Percentiles rank a stretch among this genome's conserved stretches.
phyloP scores from a whole-genome alignment of 2,888 invertebrate species.

The Drosophila monieri region DNA sequence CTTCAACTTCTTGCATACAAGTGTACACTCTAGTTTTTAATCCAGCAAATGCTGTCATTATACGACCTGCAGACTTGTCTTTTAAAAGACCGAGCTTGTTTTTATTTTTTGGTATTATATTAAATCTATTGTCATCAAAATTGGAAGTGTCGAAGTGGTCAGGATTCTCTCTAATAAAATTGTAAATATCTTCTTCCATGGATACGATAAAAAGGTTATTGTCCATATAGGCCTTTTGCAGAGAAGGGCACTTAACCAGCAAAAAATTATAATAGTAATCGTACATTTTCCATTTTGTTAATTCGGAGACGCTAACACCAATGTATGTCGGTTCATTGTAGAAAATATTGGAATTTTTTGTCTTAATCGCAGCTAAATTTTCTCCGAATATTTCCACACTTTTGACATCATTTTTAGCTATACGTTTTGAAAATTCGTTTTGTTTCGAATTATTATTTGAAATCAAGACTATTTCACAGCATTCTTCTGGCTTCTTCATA shows the following conservation, averaged over 20 bases:
- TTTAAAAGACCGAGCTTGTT: not conserved
- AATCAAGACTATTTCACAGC: not conserved
- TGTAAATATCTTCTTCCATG: not conserved
- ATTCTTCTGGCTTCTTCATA: slow-evolving; percentile 3
- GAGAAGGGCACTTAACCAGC: not conserved
- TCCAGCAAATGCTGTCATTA: not conserved
- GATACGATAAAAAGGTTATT: slow-evolving; percentile 4
- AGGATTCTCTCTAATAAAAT: not conserved
- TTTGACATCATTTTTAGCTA: slow-evolving; percentile 4
- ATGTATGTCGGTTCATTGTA: slow-evolving; percentile 6
- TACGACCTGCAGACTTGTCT: not conserved
- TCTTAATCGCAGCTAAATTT: slow-evolving; percentile 5
- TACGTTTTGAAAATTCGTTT: not conserved
- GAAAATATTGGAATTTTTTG: not conserved
- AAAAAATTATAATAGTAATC: slow-evolving; percentile 17
- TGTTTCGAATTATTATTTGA: not conserved
- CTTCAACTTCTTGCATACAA: not conserved
- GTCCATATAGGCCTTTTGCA: not conserved
- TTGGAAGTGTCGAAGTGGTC: slow-evolving; percentile 2
- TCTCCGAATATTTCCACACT: not conserved
- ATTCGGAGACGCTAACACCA: slow-evolving; percentile 3
- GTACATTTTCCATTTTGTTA: slow-evolving; percentile 17
- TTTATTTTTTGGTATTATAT: not conserved
- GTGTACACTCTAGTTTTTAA: not conserved
- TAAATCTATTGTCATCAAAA: not conserved